phyloP scores from a whole-genome alignment of 1,140 invertebrate genomes.

The Pteromalus puparum region DNA sequence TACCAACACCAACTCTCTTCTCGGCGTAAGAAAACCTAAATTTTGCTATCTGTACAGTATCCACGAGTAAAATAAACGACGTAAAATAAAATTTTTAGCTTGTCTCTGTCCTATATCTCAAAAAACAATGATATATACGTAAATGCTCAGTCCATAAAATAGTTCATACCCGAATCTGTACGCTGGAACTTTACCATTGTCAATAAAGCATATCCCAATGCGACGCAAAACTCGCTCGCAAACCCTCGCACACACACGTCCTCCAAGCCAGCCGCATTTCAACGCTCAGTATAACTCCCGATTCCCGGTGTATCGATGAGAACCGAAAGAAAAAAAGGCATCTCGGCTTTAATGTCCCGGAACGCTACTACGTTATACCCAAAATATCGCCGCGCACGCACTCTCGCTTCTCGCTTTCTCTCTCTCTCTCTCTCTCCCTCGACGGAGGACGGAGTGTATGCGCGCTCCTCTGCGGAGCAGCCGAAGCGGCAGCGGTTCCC shows the following conservation, averaged over 20 bases:
- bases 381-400: slow-evolving; percentile 3
- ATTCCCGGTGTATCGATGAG: neutral
- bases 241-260: neutral
- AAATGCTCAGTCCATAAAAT: too few relatives aligned
- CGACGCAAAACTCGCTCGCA: neutral
- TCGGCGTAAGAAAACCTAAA: too few relatives aligned
- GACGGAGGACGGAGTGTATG: neutral
- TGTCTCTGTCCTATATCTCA: neutral
- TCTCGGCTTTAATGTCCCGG: neutral
- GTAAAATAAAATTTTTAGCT: too few relatives aligned
- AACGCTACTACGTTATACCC: neutral
- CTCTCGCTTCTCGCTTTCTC: neutral
- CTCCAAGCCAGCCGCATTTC: neutral
- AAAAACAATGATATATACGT: neutral
- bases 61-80: too few relatives aligned
- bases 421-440: neutral
- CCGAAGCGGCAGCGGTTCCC: neutral
- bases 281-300: neutral
- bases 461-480: neutral
- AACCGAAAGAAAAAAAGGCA: neutral
- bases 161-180: too few relatives aligned
- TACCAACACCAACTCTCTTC: too few relatives aligned
- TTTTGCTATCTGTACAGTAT: too few relatives aligned
- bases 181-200: neutral
- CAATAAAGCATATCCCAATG: neutral